These are phyloP conservation scores for Hylia prasina DNA, from an alignment of 2,113 vertebrate species.

Conservation along the genomic window DNA sequence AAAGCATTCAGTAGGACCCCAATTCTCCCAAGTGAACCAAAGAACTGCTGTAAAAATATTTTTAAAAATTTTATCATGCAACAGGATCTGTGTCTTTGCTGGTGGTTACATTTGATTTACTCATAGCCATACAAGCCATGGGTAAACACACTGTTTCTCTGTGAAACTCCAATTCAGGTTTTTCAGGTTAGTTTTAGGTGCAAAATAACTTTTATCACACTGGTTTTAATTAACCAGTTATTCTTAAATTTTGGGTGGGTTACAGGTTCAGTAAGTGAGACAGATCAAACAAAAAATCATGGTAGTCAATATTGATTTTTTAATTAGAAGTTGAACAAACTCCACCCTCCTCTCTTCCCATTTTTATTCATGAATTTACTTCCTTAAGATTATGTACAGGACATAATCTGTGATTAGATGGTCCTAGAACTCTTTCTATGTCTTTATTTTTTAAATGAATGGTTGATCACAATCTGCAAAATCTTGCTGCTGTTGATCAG, in stretches of 20 bases:
- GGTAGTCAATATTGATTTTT: not conserved
- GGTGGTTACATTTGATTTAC: not conserved
- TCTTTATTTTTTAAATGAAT: not conserved
- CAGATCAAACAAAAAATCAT: not conserved
- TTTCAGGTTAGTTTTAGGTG: not conserved
- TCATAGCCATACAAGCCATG: not conserved
- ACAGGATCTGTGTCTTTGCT: not conserved
- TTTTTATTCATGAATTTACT: not conserved
- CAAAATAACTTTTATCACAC: not conserved
- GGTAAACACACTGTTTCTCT: not conserved
- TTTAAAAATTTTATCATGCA: not conserved
- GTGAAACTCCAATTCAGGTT: not conserved
- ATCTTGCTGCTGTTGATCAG: not conserved
- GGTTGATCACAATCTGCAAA: not conserved
- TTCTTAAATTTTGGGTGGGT: not conserved
- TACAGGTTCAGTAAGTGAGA: not conserved
- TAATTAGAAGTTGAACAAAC: constrained; percentile 41
- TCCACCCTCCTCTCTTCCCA: constrained; percentile 47
- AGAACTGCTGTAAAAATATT: not conserved
- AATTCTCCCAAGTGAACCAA: not conserved
- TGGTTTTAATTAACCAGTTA: constrained; percentile 29
- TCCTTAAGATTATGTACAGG: not conserved
- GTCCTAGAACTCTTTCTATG: not conserved
- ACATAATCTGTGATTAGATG: not conserved
- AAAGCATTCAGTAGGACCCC: not conserved